A percentile compares a stretch with the other conserved stretches of the same genome.
phyloP scores from a whole-genome alignment of 2,888 invertebrate species.

The Enoplolaimus lenunculus region DNA sequence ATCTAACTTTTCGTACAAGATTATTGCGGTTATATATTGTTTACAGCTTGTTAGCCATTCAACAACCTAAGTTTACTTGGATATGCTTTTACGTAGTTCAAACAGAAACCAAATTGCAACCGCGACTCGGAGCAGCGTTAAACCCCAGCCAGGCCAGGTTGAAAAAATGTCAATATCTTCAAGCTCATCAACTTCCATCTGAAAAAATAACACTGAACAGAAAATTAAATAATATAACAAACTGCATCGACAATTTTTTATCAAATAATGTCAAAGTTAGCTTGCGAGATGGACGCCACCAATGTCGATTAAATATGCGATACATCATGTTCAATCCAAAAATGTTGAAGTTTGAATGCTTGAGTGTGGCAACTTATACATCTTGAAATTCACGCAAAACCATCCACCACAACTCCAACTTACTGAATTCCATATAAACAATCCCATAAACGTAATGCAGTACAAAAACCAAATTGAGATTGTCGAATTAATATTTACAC shows the following conservation, averaged over 20 bases:
- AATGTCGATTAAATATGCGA: background rate
- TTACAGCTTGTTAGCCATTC: no score
- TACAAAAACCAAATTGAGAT: conserved; percentile 61
- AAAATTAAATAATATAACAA: background rate
- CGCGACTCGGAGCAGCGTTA: conserved; percentile 64
- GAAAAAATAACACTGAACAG: conserved; percentile 40
- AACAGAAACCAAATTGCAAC: conserved; percentile 79
- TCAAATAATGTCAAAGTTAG: background rate
- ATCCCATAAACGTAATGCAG: conserved; percentile 70
- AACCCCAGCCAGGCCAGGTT: conserved; percentile 91
- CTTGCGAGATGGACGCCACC: background rate
- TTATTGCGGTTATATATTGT: no score
- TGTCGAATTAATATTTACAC: background rate
- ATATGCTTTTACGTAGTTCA: conserved; percentile 58
- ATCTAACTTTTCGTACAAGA: no score
- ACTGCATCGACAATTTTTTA: background rate
- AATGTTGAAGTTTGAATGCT: no score
- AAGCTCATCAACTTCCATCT: conserved; percentile 89
- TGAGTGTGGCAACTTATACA: no score
- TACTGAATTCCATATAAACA: conserved; percentile 92
- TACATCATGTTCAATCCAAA: no score
- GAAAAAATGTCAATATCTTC: conserved; percentile 93
- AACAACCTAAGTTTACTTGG: no score
- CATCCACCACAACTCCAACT: no score
- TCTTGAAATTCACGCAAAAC: no score